Percentiles rank a stretch among this genome's conserved stretches.
phyloP scores from a whole-genome alignment of 2,113 vertebrate genomes.

The Semicossyphus pulcher region DNA sequence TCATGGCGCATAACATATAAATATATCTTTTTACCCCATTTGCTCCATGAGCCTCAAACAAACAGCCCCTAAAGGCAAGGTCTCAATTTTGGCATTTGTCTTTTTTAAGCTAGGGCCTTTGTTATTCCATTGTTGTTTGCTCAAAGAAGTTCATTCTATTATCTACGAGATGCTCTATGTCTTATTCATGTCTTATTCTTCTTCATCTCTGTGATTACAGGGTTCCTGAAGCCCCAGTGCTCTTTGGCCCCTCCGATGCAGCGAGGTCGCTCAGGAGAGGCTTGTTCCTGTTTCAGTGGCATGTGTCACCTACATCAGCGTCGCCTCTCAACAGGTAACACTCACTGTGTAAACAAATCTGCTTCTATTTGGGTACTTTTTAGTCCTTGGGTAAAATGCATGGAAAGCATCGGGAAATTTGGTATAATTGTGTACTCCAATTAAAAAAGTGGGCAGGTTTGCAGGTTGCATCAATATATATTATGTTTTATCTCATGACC shows the following conservation, averaged over 20 bases:
- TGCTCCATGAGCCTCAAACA: background rate
- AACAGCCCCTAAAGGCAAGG: slow-evolving; percentile 21
- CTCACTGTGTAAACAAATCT: background rate
- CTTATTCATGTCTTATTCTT: background rate
- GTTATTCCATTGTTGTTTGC: background rate
- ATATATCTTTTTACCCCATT: background rate
- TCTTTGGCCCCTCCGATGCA: slow-evolving; percentile 84
- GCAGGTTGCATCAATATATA: background rate
- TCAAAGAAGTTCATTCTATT: background rate
- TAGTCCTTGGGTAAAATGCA: background rate
- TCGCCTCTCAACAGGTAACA: slow-evolving; percentile 82
- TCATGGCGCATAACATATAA: background rate
- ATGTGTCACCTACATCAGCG: slow-evolving; percentile 85
- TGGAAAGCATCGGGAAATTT: background rate
- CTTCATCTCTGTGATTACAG: slow-evolving; percentile 49
- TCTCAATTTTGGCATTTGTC: slow-evolving; percentile 23
- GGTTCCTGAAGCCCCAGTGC: slow-evolving; percentile 89
- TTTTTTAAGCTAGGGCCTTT: background rate
- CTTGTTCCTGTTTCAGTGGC: slow-evolving; percentile 85
- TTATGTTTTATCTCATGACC: background rate
- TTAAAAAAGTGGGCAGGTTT: background rate
- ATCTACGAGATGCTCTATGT: background rate
- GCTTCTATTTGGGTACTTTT: background rate
- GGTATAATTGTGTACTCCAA: background rate
- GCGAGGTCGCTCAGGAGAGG: slow-evolving; percentile 80